Evolutionary conservation across 1,140 invertebrate species (phyloP), one percentile per base, ranked within the genome.

Genomic region (Atta cephalotes): DNA sequence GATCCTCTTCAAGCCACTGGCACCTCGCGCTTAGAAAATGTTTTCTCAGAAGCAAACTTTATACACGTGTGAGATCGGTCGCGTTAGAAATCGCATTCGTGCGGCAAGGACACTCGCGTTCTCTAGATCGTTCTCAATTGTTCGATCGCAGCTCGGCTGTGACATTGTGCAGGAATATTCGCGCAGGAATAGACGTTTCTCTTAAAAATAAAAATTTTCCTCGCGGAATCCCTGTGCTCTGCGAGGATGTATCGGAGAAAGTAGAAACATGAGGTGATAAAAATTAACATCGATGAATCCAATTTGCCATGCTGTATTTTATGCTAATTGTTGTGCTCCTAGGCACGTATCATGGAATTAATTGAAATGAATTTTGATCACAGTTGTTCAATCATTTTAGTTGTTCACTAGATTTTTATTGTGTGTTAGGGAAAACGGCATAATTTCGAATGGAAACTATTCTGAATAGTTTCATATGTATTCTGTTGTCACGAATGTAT

Each of bases 81-180:
- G 31, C 62, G n/a, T 70, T 56, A 35, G 39, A 81, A 77, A 85
- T 85, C 49, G 49, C 72, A 28, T 65, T 71, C 70, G 56, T 35
- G 16, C 28, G 16, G 60, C 72, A 85, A 85, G 76, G 82, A 28
- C 82, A 68, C 21, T 25, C 74, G 72, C 31, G 31, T 85, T 53
- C 62, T 65, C 56, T 77, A 79, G 60, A 85, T 85, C 35, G 65
- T 68, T 45, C 70, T 62, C 56, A 56, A 72, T 82, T 51, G 45
- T 63, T 84, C 56, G 70, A 76, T 51, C 49, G 49, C 49, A 16
- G 49, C 49, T 84, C 28, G 56, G 71, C 35, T 28, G 51, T 21
- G 63, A 68, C 14, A 49, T 45, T 53, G 79, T 31, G 45, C 68
- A 49, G 68, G 28, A 82, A 62, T 21, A 16, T 14, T 28, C 35